Evolutionary conservation across 2,888 invertebrate genomes (phyloP).

Genomic region (Minunthozetes semirufus): DNA sequence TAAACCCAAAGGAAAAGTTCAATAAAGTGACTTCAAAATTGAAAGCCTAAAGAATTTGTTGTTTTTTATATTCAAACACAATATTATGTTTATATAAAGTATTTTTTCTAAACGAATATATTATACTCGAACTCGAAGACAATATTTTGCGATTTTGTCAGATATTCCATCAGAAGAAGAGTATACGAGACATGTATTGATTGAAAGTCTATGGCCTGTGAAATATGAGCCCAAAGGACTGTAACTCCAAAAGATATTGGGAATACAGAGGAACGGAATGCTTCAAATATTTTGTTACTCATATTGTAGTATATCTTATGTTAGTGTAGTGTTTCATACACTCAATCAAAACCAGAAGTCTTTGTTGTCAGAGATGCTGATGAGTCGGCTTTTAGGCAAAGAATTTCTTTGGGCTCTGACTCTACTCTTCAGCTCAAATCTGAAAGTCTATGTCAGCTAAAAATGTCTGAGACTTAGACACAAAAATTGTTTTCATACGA

Average conservation of each 20-base stretch:
- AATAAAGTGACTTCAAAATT: too few species aligned
- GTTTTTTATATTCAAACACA: too few species aligned
- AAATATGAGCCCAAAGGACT: constrained; percentile 24
- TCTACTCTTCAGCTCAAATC: neutral
- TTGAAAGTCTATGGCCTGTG: constrained; percentile 19
- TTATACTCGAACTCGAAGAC: neutral
- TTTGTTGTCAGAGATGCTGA: constrained; percentile 1
- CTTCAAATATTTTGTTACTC: neutral
- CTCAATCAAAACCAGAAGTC: constrained; percentile 15
- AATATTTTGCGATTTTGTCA: neutral
- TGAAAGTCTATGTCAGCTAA: constrained; percentile 7
- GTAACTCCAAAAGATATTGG: neutral
- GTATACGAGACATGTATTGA: constrained; percentile 8
- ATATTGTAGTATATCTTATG: neutral
- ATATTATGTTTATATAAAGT: constrained; percentile 1
- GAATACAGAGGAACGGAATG: neutral
- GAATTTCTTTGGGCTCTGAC: neutral
- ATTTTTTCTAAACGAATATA: neutral
- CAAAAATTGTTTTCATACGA: neutral
- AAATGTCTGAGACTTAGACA: neutral
- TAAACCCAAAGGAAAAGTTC: too few species aligned
- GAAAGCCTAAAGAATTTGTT: too few species aligned
- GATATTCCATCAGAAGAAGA: neutral
- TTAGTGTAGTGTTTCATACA: constrained; percentile 2
- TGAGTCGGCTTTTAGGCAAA: neutral